Conservation (phyloP, 37 sponge, comb jelly and placozoan genomes). For the Chondrosia reniformis region DNA sequence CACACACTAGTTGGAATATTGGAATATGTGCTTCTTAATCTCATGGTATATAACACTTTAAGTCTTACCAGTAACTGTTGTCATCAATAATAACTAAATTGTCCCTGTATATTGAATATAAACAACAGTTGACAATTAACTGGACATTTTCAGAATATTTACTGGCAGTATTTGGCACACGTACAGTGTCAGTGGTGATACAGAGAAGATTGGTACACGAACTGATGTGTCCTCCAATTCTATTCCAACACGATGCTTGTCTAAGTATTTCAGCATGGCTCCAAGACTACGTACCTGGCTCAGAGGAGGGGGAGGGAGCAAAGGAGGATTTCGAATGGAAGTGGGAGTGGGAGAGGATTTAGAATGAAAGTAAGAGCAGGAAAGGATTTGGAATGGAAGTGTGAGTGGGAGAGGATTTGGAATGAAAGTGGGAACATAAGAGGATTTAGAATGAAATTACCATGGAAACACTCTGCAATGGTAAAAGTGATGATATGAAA, state of each 20-base stretch:
- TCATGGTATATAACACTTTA: no score
- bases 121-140: not conserved
- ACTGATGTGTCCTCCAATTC: conserved; percentile 78
- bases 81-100: conserved; percentile 71
- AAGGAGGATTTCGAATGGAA: not conserved
- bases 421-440: not conserved
- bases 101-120: conserved; percentile 27
- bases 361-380: not conserved
- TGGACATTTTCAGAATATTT: not conserved
- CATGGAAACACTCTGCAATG: conserved; percentile 51
- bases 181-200: conserved; percentile 75
- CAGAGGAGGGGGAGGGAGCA: not conserved
- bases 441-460: conserved; percentile 11
- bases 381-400: not conserved
- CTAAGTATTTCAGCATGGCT: conserved; percentile 85
- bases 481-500: conserved; percentile 61
- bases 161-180: not conserved
- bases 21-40: not conserved
- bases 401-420: not conserved
- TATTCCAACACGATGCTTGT: conserved; percentile 80
- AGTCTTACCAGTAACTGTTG: conserved; percentile 56
- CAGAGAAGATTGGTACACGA: conserved; percentile 75
- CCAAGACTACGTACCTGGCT: conserved; percentile 62
- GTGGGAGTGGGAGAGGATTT: not conserved
- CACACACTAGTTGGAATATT: no score